Evolutionary conservation across 2,888 invertebrate genomes (phyloP).

Genomic region (Yponomeuta sedellus): DNA sequence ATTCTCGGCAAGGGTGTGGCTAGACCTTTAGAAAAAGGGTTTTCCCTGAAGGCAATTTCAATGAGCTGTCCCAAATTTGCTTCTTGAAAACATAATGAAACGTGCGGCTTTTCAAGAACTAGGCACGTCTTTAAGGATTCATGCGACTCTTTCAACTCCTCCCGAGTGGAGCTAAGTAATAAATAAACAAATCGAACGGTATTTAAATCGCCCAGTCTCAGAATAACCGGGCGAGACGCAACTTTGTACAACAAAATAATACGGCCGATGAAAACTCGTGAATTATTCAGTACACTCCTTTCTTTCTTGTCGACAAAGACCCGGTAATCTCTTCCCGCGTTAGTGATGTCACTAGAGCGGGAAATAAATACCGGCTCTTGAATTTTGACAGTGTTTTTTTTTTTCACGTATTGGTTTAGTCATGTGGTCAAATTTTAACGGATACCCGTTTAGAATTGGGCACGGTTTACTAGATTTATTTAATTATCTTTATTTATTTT

Average conservation of each 20-base stretch:
- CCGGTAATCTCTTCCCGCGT: not conserved
- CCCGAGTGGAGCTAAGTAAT: not conserved
- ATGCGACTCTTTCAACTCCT: not conserved
- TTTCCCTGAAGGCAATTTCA: too few species aligned
- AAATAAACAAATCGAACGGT: not conserved
- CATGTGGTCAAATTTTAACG: too few species aligned
- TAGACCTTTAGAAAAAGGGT: too few species aligned
- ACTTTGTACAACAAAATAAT: constrained; percentile 2
- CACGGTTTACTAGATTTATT: too few species aligned
- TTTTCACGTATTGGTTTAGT: not conserved
- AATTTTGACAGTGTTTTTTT: too few species aligned
- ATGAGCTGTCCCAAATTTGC: too few species aligned
- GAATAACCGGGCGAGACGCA: not conserved
- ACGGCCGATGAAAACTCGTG: not conserved
- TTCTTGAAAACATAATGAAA: too few species aligned
- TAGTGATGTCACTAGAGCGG: too few species aligned
- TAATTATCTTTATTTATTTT: too few species aligned
- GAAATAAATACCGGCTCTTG: too few species aligned
- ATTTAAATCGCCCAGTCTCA: not conserved
- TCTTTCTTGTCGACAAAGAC: not conserved
- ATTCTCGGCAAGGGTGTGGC: too few species aligned
- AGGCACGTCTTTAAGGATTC: not conserved
- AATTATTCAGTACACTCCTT: constrained; percentile 3
- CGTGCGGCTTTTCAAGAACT: not conserved
- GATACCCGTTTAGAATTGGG: too few species aligned